Percentiles rank a stretch among this genome's conserved stretches.
These are phyloP conservation scores for Naso thynnoides DNA, from an alignment of 2,797 vertebrate genomes.

Conservation along the genomic window DNA sequence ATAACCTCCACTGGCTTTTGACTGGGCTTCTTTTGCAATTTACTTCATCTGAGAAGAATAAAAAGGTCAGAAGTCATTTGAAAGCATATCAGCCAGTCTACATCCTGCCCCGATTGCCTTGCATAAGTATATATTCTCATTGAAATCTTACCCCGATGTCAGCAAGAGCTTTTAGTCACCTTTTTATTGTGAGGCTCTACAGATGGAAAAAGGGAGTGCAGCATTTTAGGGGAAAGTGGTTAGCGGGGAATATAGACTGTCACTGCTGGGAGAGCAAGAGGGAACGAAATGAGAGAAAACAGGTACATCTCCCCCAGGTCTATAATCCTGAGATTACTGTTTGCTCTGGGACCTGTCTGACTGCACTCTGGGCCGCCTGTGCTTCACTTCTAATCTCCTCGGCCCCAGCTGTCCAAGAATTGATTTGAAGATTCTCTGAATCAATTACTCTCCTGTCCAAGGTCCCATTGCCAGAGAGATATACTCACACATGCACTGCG, in stretches of 20 bases:
- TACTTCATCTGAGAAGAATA: slow-evolving; percentile 52
- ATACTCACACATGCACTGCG: slow-evolving; percentile 63
- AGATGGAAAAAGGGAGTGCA: slow-evolving; percentile 60
- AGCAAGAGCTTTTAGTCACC: slow-evolving; percentile 63
- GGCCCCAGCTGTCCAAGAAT: slow-evolving; percentile 88
- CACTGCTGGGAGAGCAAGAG: slow-evolving; percentile 75
- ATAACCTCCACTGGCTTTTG: slow-evolving; percentile 44
- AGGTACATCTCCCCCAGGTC: slow-evolving; percentile 87
- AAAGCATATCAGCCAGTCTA: slow-evolving; percentile 44
- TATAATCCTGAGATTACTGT: slow-evolving; percentile 90
- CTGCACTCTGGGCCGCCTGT: slow-evolving; percentile 79
- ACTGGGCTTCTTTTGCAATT: slow-evolving; percentile 54
- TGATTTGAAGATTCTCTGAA: slow-evolving; percentile 90
- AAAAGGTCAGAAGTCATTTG: slow-evolving; percentile 66
- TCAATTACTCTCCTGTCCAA: slow-evolving; percentile 88
- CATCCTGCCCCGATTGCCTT: slow-evolving; percentile 37
- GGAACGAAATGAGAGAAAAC: slow-evolving; percentile 85
- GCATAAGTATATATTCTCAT: slow-evolving; percentile 23
- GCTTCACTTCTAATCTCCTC: slow-evolving; percentile 88
- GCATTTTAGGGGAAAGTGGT: slow-evolving; percentile 67
- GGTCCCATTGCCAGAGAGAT: slow-evolving; percentile 83
- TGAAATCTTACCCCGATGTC: slow-evolving; percentile 55
- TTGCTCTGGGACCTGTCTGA: slow-evolving; percentile 83
- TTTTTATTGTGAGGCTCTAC: slow-evolving; percentile 59
- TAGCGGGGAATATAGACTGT: slow-evolving; percentile 80